Evolutionary conservation across 2,888 invertebrate genomes (phyloP).

Genomic region (Koerneria pararmatus): DNA sequence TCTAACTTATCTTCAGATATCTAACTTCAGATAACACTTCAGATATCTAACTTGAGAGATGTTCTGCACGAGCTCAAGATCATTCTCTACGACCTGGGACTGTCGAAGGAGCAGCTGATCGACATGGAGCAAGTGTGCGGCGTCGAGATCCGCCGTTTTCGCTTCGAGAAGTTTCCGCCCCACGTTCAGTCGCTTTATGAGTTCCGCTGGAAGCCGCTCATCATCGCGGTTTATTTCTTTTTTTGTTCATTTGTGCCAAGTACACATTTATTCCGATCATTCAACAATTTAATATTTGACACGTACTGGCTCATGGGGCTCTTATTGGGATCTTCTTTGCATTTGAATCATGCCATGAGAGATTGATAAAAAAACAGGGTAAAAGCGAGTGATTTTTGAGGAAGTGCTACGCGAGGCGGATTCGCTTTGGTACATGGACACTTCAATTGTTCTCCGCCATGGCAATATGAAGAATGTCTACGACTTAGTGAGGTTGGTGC

Average conservation of each 20-base stretch:
- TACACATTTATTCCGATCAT: constrained; percentile 1
- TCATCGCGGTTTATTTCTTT: constrained; percentile 11
- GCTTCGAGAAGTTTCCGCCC: neutral
- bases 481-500: constrained; percentile 11
- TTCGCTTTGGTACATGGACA: constrained; percentile 23
- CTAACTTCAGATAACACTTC: too few relatives aligned
- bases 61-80: constrained; percentile 12
- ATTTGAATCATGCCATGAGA: neutral
- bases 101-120: neutral
- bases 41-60: constrained; percentile 12
- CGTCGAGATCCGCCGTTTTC: neutral
- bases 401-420: constrained; percentile 11
- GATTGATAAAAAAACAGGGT: too few relatives aligned
- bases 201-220: constrained; percentile 20
- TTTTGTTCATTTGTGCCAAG: neutral
- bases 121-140: constrained; percentile 12
- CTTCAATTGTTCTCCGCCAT: constrained; percentile 9
- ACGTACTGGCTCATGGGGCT: neutral
- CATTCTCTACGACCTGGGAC: constrained; percentile 12
- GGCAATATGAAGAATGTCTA: constrained; percentile 11
- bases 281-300: neutral
- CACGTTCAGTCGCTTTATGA: constrained; percentile 3
- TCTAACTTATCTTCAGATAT: constrained; percentile 14
- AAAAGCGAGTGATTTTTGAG: constrained; percentile 7
- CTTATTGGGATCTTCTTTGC: neutral